A percentile compares a stretch with the other conserved stretches of the same genome.
phyloP scores from a whole-genome alignment of 2,113 vertebrate species.

The Motacilla tschutschensis region DNA sequence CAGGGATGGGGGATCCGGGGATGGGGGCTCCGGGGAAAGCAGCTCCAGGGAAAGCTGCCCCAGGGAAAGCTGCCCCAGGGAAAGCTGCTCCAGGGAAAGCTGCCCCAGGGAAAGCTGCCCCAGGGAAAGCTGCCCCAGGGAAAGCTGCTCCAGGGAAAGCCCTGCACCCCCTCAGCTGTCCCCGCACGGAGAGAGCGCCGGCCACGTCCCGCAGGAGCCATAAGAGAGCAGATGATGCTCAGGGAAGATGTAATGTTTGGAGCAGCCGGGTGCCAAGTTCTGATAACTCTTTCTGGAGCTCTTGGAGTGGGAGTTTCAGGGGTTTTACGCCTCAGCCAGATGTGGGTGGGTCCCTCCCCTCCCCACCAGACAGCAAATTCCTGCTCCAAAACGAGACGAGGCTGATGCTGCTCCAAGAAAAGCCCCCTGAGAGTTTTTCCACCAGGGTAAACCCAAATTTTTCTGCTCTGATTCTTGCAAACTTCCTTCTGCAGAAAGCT shows the following conservation, averaged over 20 bases:
- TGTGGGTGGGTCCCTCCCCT: constrained; percentile 26
- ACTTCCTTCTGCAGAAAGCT: neutral
- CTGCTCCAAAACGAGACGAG: neutral
- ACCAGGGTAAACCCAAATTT: neutral
- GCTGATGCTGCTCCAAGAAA: neutral
- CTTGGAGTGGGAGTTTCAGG: neutral
- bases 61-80: neutral
- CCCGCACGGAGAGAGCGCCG: neutral
- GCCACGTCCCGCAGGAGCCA: neutral
- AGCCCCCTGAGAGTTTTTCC: neutral
- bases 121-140: neutral
- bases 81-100: neutral
- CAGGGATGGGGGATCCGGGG: fast-evolving
- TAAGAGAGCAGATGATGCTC: constrained; percentile 5
- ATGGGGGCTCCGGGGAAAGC: fast-evolving
- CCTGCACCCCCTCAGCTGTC: neutral
- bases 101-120: neutral
- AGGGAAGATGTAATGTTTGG: constrained; percentile 11
- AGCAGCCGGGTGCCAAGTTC: neutral
- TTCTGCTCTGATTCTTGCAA: neutral
- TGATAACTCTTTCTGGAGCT: neutral
- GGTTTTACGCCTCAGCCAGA: neutral
- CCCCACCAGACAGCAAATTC: neutral
- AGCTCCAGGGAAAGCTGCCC: fast-evolving
- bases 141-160: neutral